Evolutionary conservation across 1,140 invertebrate genomes (phyloP).

Genomic region (Pogonomyrmex barbatus): DNA sequence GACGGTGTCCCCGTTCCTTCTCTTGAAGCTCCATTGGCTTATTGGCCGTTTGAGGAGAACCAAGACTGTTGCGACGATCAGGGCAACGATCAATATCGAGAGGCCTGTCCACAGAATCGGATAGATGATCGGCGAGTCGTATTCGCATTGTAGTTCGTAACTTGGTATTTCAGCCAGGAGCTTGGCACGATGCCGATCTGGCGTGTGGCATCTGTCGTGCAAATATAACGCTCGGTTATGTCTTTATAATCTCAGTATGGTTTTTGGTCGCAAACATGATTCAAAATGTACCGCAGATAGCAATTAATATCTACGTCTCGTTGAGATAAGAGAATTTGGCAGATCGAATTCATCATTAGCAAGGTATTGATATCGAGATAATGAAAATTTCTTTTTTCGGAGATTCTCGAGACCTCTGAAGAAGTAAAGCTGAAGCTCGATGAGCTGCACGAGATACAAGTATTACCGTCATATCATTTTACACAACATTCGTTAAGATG

Average conservation of each 20-base stretch:
- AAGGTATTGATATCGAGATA: neutral
- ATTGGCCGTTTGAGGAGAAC: slow-evolving; percentile 78
- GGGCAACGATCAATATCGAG: slow-evolving; percentile 73
- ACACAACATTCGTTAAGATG: neutral
- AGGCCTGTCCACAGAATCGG: slow-evolving; percentile 78
- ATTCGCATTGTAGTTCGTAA: slow-evolving; percentile 80
- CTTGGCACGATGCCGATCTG: slow-evolving; percentile 72
- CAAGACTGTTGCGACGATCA: slow-evolving; percentile 70
- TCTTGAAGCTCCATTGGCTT: slow-evolving; percentile 78
- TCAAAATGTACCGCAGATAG: neutral
- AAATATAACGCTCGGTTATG: slow-evolving; percentile 26
- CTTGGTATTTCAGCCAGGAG: slow-evolving; percentile 76
- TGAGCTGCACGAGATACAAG: neutral
- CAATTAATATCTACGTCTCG: neutral
- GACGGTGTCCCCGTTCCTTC: slow-evolving; percentile 80
- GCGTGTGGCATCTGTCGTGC: slow-evolving; percentile 78
- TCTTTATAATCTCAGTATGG: neutral
- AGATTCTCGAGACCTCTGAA: slow-evolving; percentile 52
- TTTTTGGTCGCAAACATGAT: neutral
- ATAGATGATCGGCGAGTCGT: slow-evolving; percentile 67
- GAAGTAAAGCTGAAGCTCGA: slow-evolving; percentile 15
- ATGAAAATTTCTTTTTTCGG: neutral
- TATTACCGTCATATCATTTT: neutral
- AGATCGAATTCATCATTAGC: neutral
- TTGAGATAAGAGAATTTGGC: neutral